A percentile compares a stretch with the other conserved stretches of the same genome.
phyloP scores from a whole-genome alignment of 37 sponge, comb jelly and placozoan species.

The Beroe forskalii region DNA sequence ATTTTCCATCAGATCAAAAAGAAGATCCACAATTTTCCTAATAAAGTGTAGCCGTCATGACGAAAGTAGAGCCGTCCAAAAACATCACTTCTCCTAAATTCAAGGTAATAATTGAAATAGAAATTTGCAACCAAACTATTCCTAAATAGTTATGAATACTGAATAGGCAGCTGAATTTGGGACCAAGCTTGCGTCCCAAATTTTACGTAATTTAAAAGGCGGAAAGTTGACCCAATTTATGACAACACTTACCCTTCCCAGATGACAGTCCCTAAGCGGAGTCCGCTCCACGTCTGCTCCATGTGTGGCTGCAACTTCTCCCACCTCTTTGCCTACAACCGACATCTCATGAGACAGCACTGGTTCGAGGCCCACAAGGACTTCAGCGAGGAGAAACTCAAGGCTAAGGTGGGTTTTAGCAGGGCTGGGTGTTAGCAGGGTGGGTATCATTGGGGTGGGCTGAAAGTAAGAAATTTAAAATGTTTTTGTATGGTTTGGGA shows the following conservation, averaged over 20 bases:
- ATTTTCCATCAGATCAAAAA: background rate
- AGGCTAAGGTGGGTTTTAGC: background rate
- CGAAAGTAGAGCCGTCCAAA: background rate
- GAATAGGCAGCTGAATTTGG: too few relatives aligned
- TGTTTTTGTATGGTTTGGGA: too few relatives aligned
- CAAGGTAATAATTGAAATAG: too few relatives aligned
- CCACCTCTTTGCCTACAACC: constrained; percentile 3
- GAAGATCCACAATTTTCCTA: background rate
- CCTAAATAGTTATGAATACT: too few relatives aligned
- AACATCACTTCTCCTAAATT: background rate
- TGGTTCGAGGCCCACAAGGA: constrained; percentile 44
- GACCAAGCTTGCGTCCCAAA: too few relatives aligned
- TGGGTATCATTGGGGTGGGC: too few relatives aligned
- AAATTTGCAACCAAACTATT: too few relatives aligned
- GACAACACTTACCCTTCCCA: too few relatives aligned
- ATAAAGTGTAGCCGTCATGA: background rate
- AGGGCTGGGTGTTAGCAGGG: too few relatives aligned
- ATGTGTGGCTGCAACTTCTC: constrained; percentile 25
- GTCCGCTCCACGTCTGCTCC: background rate
- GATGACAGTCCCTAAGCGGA: background rate
- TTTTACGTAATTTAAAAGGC: too few relatives aligned
- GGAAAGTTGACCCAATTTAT: too few relatives aligned
- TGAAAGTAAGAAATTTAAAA: too few relatives aligned
- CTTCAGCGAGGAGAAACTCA: constrained; percentile 33
- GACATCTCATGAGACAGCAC: background rate